Conservation (phyloP, 2,797 vertebrate genomes). For the Channa striata region DNA sequence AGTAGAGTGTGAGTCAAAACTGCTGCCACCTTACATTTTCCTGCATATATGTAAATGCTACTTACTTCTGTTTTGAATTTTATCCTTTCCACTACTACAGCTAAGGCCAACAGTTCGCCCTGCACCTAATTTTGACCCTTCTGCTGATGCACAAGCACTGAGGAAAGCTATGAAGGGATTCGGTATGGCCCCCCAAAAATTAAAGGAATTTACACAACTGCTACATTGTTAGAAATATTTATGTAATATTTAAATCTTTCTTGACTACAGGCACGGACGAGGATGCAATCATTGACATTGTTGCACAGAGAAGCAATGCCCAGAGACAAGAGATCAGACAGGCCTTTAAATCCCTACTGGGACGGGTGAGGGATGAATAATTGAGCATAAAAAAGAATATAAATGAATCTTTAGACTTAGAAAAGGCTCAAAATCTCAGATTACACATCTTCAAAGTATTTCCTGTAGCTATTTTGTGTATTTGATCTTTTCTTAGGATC, state of each 20-base stretch:
- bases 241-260: background rate
- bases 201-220: background rate
- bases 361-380: conserved; percentile 85
- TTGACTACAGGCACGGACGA: conserved; percentile 91
- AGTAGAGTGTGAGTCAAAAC: background rate
- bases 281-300: conserved; percentile 91
- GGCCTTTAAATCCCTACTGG: conserved; percentile 94
- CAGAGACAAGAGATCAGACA: conserved; percentile 95
- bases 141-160: conserved; percentile 91
- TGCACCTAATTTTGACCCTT: conserved; percentile 83
- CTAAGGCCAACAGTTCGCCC: conserved; percentile 88
- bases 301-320: conserved; percentile 89
- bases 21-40: background rate
- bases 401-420: background rate
- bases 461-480: background rate
- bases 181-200: conserved; percentile 80
- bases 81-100: conserved; percentile 73
- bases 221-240: background rate
- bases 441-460: background rate
- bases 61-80: conserved; percentile 14
- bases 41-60: background rate
- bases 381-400: conserved; percentile 1
- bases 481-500: conserved; percentile 83
- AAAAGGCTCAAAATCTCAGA: background rate
- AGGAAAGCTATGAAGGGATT: conserved; percentile 98